Base-by-base conservation (phyloP, 2,113 vertebrate species). In the Pristiophorus japonicus region DNA sequence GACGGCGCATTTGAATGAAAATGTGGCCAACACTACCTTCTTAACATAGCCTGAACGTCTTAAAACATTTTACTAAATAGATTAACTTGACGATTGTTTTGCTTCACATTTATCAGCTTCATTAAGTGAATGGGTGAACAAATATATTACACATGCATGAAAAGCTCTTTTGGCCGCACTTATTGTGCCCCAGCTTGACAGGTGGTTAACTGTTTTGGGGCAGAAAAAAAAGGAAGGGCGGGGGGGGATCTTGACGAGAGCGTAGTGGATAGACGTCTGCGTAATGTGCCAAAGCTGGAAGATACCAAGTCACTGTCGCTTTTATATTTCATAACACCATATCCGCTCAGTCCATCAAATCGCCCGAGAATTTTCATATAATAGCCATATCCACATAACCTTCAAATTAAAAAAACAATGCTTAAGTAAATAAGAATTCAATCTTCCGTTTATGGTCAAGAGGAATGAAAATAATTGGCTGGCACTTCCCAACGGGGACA, bases 131-230 rank as follows among this genome's bases (percentile, higher is more conserved):
- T 98, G 97, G 98, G 98, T 98, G 98, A 98, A 98, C 99, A 99
- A 99, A 99, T 99, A 99, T 99, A 98, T 99, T 99, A 98, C 98
- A 97, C 98, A 98, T 98, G 98, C 98, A 98, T 99, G 98, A 98
- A 98, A 97, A 98, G 97, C 98, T 98, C 98, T 98, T 97, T 98
- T 98, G 97, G 97, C 96, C 97, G 96, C 97, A 96, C 96, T 97
- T 97, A 98, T 99, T 98, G 98, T 98, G 97, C 97, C 96, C 97
- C 97, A 97, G 97, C 97, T 98, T 98, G 98, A 99, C 99, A 99
- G 99, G 98, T 99, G 99, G 98, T 99, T 99, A 98, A 98, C 98
- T 99, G 98, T 99, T 98, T 98, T 98, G 97, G 93, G 10, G 22
- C 12, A 85, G 47, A n/a, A 92, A 51, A 65, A 65, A 10, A n/a